Evolutionary conservation across 2,113 vertebrate species (phyloP), one percentile per base, ranked within the genome.

Genomic region (Bujurquina vittata): DNA sequence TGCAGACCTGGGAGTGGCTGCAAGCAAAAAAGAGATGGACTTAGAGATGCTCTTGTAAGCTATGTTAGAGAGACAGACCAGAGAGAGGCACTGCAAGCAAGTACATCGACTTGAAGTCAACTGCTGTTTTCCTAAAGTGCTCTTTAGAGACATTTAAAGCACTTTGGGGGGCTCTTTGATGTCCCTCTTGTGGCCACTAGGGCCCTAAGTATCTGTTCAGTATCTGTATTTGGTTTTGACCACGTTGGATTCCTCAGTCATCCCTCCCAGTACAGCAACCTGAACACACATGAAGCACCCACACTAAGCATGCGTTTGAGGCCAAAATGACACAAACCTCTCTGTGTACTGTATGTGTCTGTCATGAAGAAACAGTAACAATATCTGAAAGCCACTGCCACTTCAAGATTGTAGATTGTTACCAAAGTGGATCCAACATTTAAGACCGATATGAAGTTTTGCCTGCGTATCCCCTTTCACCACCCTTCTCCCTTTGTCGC

Each of bases 311-410:
- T 75, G 63, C 18, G 61, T 29, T 40, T 22, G 62, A 31, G 31
- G 22, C 22, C 62, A 62, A 31, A 81, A 79, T 75, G 88, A 84
- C 46, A 60, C 20, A 8, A 29, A 33, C 23, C 26, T 40, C 29
- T 40, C 35, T 54, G 1, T 76, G 60, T 74, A 63, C 33, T 33
- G 33, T 33, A 1, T 69, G 61, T 72, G 74, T 57, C 20, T 75
- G 79, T 75, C 43, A 18, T 6, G 31, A 56, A 49, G 60, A 67
- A 46, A 79, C 63, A 31, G 55, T n/a, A 80, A 80, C 79, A 86
- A 80, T 85, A 43, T 83, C 85, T 31, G 60, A 74, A 60, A 79
- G 33, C 29, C 56, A 46, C 59, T 81, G 87, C 88, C 84, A 92
- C 79, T 80, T 81, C 46, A 83, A 57, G 60, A 91, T 61, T 37